Base-by-base conservation (phyloP, 2,888 invertebrate species). In the Epicampocera succincta region DNA sequence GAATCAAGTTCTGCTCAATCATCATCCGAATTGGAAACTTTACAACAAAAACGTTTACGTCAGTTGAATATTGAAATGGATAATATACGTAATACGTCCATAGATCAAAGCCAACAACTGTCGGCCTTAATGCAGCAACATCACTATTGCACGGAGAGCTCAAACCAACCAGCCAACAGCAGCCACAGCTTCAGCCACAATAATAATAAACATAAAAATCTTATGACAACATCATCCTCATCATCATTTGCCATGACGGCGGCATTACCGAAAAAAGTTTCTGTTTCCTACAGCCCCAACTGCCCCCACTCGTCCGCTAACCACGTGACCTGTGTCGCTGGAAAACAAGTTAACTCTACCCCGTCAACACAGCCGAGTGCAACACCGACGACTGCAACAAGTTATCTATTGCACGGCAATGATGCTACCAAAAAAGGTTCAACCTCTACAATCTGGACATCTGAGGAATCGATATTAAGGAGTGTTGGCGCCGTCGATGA, bases 401-500 rank as follows among this genome's bases (percentile, higher is more conserved):
- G 85, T 80, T 89, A 87, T 85, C 86, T 84, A 79, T 82, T 89
- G 85, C 86, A 86, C 54, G 83, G 85, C 85, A 84, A 84, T 83
- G 90, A 91, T 87, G 85, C 88, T 83, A 89, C 89, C 88, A 90
- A 91, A 89, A 91, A 91, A 89, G 91, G 90, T 84, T 90, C 91
- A 83, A 90, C 90, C 75, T 90, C 90, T 83, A 90, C 90, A 78
- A 89, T 90, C 84, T 91, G 91, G 91, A 91, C 91, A 84, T 91
- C 91, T 71, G 91, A 91, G 83, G 91, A 91, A 86, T 91, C 91
- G 66, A 90, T 91, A 84, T 84, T 91, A 84, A 89, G 90, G 85
- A 90, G 90, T 86, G 90, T 88, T 87, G 90, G 90, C 88, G 90
- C 90, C 87, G 90, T 89, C 86, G 91, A 91, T 89, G 91, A 91